These are phyloP conservation scores for Caenorhabditis angaria DNA, from an alignment of 2,888 invertebrate species.

Conservation along the genomic window DNA sequence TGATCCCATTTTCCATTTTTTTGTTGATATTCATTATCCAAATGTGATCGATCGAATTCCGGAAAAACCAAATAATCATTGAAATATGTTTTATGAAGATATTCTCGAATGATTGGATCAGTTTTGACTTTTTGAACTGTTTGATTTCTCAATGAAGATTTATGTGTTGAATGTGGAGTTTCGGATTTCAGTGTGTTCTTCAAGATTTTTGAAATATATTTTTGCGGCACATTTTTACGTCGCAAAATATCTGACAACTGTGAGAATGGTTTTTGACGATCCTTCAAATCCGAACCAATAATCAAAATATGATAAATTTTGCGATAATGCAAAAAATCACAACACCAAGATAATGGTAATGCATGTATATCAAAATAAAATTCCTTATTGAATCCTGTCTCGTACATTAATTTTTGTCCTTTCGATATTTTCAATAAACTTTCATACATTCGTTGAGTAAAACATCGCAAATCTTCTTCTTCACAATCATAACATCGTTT, in stretches of 20 bases:
- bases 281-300: constrained; percentile 12
- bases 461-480: constrained; percentile 15
- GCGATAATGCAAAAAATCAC: constrained; percentile 11
- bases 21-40: too few relatives aligned
- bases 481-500: constrained; percentile 15
- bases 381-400: neutral
- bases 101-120: too few relatives aligned
- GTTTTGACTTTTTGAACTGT: too few relatives aligned
- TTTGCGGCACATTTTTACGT: constrained; percentile 8
- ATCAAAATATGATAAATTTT: constrained; percentile 15
- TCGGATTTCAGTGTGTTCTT: neutral
- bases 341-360: constrained; percentile 5
- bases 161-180: neutral
- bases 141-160: too few relatives aligned
- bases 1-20: too few relatives aligned
- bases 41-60: too few relatives aligned
- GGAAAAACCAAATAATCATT: too few relatives aligned
- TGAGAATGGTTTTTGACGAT: constrained; percentile 9
- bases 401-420: too few relatives aligned
- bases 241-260: constrained; percentile 17
- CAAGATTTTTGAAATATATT: constrained; percentile 11
- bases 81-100: too few relatives aligned
- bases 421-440: neutral
- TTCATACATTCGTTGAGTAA: constrained; percentile 13
- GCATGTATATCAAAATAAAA: neutral